Percentiles rank a stretch among this genome's conserved stretches.
Evolutionary conservation across 2,113 vertebrate genomes (phyloP).

Genomic region (Microtus richardsoni): DNA sequence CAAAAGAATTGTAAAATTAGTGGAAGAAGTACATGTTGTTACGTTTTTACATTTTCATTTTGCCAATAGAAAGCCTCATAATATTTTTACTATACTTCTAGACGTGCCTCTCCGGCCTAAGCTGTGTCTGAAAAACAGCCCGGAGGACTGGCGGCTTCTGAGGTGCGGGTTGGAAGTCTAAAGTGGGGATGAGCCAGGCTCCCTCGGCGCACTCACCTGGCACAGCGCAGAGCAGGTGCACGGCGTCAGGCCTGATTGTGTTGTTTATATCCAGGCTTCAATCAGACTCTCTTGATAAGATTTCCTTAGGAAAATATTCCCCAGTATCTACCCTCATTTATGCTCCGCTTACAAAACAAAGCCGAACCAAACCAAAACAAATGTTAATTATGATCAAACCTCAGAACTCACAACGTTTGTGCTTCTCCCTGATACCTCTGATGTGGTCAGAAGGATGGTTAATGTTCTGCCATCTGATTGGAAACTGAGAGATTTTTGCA

Average conservation of each 20-base stretch:
- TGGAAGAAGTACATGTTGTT: slow-evolving; percentile 73
- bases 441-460: not conserved
- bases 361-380: not conserved
- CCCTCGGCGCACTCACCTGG: not conserved
- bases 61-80: slow-evolving; percentile 71
- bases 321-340: not conserved
- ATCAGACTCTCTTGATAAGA: not conserved
- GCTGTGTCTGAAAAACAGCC: slow-evolving; percentile 20
- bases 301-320: not conserved
- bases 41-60: slow-evolving; percentile 81
- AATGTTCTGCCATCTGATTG: not conserved
- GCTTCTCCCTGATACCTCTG: not conserved
- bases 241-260: not conserved
- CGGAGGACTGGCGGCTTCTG: not conserved
- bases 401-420: not conserved
- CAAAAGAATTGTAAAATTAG: slow-evolving; percentile 84
- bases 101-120: slow-evolving; percentile 56
- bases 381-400: not conserved
- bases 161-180: not conserved
- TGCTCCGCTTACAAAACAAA: not conserved
- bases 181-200: not conserved
- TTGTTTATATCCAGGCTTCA: not conserved
- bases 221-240: slow-evolving; percentile 7
- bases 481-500: slow-evolving; percentile 14
- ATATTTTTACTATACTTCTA: slow-evolving; percentile 76